These are phyloP conservation scores for Otis tarda DNA, from an alignment of 2,113 vertebrate species.

Conservation along the genomic window DNA sequence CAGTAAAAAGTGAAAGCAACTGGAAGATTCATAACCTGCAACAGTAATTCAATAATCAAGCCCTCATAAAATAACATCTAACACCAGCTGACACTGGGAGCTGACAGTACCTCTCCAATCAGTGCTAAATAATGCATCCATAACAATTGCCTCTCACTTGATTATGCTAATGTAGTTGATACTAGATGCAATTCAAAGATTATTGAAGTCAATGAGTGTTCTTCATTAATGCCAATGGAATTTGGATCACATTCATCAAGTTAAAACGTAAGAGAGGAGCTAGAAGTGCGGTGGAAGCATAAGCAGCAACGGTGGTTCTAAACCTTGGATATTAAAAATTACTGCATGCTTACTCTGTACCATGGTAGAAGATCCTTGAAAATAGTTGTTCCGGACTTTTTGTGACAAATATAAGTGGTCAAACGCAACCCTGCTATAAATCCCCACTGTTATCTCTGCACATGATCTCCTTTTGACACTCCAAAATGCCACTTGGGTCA, in stretches of 20 bases:
- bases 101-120: not conserved
- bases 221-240: conserved; percentile 33
- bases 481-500: not conserved
- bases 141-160: conserved; percentile 44
- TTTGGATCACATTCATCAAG: conserved; percentile 44
- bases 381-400: conserved; percentile 41
- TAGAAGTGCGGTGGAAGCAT: not conserved
- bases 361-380: not conserved
- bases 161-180: conserved; percentile 49
- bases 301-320: not conserved
- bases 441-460: not conserved
- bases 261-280: not conserved
- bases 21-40: not conserved
- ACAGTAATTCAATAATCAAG: conserved; percentile 61
- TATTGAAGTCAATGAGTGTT: conserved; percentile 45
- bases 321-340: not conserved
- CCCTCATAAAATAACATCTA: conserved; percentile 20
- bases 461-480: not conserved
- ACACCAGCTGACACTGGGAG: conserved; percentile 26
- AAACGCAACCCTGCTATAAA: not conserved
- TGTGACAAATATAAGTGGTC: not conserved
- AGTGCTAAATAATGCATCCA: conserved; percentile 53
- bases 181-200: conserved; percentile 35
- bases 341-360: not conserved
- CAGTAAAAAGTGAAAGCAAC: not conserved